Evolutionary conservation across 2,797 vertebrate genomes (phyloP), one percentile per base, ranked within the genome.

Genomic region (Notolabrus celidotus): DNA sequence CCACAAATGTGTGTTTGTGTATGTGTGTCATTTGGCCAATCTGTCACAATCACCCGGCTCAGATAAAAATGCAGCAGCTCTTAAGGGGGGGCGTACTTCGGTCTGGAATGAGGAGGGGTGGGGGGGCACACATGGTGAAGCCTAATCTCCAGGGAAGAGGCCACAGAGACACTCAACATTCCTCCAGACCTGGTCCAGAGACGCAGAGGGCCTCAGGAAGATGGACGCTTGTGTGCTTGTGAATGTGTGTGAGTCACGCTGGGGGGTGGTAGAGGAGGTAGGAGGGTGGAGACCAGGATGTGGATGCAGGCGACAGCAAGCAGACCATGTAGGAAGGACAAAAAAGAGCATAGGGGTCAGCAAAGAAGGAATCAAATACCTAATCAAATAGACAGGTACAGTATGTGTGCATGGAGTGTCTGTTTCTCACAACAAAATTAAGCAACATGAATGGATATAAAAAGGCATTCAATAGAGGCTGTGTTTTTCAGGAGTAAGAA

Each of bases 61-160:
- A 93, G 92, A 92, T 91, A 92, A 93, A 91, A 92, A 93, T 90
- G 90, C 79, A 6, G 72, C 84, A 82, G 86, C 92, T 92, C 89
- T 92, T 88, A 82, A 34, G 34, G 84, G 76, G 75, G 87, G 85
- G 70, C 79, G 90, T 87, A 90, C 89, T 91, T 86, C 88, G 87
- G 84, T 91, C 84, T 86, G 89, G 92, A 92, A 92, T 93, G 89
- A 86, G 60, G 78, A 50, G 68, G 34, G 65, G 66, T 55, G 71
- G 67, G 58, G 45, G 80, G 73, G 67, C 50, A 46, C 17, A 65
- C 71, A 77, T 79, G 82, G 72, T 63, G 72, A 79, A 38, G 75
- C 64, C 74, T 93, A 91, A 91, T 91, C 90, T 92, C 89, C 66
- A 57, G 91, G 39, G 88, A 85, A 61, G 70, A 74, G 77, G 80